Percentiles rank a stretch among this genome's conserved stretches.
These are phyloP conservation scores for Chaetops frenatus DNA, from an alignment of 2,113 vertebrate species.

Conservation along the genomic window DNA sequence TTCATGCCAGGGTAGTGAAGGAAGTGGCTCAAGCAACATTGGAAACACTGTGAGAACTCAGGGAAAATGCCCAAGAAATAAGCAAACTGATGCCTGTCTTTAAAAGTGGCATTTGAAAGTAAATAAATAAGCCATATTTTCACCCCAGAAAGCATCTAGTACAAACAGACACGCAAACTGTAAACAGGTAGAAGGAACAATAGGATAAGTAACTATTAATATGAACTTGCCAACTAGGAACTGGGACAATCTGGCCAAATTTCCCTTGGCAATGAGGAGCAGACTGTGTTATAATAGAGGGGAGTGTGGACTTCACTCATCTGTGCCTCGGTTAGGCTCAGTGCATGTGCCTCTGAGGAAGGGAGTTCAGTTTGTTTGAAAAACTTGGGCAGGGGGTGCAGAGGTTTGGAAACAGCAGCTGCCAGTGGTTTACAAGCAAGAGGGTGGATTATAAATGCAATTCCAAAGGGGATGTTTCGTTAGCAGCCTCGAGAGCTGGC, in stretches of 20 bases:
- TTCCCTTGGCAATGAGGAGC: not conserved
- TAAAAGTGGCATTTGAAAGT: not conserved
- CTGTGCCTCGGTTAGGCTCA: not conserved
- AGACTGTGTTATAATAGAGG: not conserved
- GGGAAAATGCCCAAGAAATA: not conserved
- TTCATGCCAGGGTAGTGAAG: not conserved
- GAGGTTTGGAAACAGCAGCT: not conserved
- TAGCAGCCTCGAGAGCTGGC: not conserved
- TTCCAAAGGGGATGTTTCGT: not conserved
- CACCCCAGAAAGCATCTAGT: not conserved
- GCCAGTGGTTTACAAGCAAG: not conserved
- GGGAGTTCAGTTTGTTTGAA: not conserved
- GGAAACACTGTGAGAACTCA: not conserved
- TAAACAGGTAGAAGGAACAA: not conserved
- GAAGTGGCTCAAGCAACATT: not conserved
- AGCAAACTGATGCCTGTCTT: not conserved
- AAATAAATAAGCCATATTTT: not conserved
- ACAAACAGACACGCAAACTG: not conserved
- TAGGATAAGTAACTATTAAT: not conserved
- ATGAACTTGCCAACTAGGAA: not conserved
- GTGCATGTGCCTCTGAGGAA: fast-evolving
- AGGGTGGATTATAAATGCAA: not conserved
- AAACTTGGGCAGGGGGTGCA: not conserved
- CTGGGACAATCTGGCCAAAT: not conserved
- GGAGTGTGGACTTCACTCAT: fast-evolving